A percentile compares a stretch with the other conserved stretches of the same genome.
Conservation (phyloP, 2,113 vertebrate species). For the Seriola dumerili region DNA sequence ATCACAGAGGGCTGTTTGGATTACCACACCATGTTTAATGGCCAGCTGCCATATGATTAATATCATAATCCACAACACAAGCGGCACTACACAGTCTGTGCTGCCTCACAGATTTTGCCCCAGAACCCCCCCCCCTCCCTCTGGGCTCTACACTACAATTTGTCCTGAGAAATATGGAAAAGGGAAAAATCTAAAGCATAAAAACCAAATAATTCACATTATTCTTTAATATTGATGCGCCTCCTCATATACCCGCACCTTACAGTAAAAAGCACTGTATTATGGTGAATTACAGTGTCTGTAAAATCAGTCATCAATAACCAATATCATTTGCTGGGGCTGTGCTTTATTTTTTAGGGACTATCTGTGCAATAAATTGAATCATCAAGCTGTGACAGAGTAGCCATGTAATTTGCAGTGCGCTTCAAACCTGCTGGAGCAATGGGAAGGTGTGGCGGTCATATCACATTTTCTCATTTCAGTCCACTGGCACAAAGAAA, state of each 20-base stretch:
- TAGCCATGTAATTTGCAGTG: slow-evolving; percentile 31
- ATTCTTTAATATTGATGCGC: slow-evolving; percentile 18
- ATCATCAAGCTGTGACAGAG: slow-evolving; percentile 34
- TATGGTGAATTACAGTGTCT: slow-evolving; percentile 4
- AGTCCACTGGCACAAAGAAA: slow-evolving; percentile 14
- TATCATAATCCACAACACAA: slow-evolving; percentile 67
- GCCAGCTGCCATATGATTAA: slow-evolving; percentile 66
- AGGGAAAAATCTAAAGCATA: neutral
- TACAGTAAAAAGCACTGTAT: slow-evolving; percentile 16
- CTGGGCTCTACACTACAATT: slow-evolving; percentile 18
- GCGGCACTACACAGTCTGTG: slow-evolving; percentile 24
- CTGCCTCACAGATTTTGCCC: slow-evolving; percentile 31
- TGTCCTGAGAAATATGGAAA: slow-evolving; percentile 16
- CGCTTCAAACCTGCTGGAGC: slow-evolving; percentile 34
- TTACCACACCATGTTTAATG: slow-evolving; percentile 69
- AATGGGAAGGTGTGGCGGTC: slow-evolving; percentile 13
- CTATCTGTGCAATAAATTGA: slow-evolving; percentile 57
- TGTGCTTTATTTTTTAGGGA: slow-evolving; percentile 45
- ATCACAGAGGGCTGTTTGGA: slow-evolving; percentile 72
- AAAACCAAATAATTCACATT: slow-evolving; percentile 37
- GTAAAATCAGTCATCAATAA: slow-evolving; percentile 50
- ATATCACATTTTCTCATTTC: slow-evolving; percentile 47
- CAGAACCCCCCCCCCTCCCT: neutral
- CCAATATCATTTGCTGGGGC: slow-evolving; percentile 40
- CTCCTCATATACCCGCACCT: neutral